Conservation (phyloP, 2,888 invertebrate genomes). For the Amphipoea oculea region DNA sequence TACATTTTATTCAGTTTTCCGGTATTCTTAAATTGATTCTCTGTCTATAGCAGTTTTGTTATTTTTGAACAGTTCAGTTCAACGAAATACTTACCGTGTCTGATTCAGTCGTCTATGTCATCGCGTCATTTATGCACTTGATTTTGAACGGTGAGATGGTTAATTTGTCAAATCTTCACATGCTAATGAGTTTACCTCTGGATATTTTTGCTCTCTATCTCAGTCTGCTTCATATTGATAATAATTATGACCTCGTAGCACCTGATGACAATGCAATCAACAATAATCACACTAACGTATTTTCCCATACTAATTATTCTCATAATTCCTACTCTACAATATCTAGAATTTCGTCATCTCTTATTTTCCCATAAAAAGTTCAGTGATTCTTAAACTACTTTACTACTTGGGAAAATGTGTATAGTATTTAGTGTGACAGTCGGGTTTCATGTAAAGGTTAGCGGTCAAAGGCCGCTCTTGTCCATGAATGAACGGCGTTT, state of each 20-base stretch:
- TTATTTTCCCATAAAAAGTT: constrained; percentile 25
- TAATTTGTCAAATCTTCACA: constrained; percentile 2
- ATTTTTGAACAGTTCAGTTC: neutral
- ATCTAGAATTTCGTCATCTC: constrained; percentile 21
- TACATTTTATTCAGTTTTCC: constrained; percentile 31
- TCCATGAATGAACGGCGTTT: constrained; percentile 50
- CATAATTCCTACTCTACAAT: neutral
- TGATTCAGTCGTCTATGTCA: neutral
- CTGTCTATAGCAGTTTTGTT: constrained; percentile 4
- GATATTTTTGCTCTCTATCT: neutral
- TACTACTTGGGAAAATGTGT: constrained; percentile 34
- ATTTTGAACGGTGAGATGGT: neutral
- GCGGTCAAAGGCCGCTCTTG: constrained; percentile 43
- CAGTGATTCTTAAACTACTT: constrained; percentile 43
- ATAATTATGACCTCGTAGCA: neutral
- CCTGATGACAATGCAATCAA: constrained; percentile 17
- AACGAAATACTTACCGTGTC: constrained; percentile 4
- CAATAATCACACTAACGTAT: neutral
- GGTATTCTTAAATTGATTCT: constrained; percentile 12
- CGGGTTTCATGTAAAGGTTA: constrained; percentile 40
- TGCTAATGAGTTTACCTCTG: too few species aligned
- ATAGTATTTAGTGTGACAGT: constrained; percentile 39
- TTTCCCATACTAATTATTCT: neutral
- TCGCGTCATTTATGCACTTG: neutral
- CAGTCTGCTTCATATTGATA: neutral